A percentile compares a stretch with the other conserved stretches of the same genome.
Evolutionary conservation across 2,888 invertebrate genomes (phyloP).

Genomic region (Dryobotodes eremita): DNA sequence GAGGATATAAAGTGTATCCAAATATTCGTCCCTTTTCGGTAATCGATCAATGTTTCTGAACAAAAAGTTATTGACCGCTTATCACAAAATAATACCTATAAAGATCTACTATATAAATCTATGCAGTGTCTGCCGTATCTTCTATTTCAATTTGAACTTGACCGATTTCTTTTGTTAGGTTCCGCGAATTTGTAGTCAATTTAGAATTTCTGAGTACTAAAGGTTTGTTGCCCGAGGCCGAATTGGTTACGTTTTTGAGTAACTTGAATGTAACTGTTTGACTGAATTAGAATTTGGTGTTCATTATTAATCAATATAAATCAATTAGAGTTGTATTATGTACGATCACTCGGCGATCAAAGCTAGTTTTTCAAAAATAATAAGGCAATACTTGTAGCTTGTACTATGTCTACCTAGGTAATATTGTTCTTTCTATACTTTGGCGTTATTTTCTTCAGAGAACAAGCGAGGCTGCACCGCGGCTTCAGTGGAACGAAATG

Average conservation of each 20-base stretch:
- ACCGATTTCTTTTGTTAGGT: constrained; percentile 44
- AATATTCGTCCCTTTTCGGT: background rate
- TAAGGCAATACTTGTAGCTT: background rate
- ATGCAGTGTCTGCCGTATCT: constrained; percentile 16
- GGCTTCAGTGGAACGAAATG: constrained; percentile 78
- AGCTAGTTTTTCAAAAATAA: constrained; percentile 26
- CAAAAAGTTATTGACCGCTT: constrained; percentile 29
- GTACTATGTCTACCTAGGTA: background rate
- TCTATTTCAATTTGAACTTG: constrained; percentile 47
- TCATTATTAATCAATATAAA: background rate
- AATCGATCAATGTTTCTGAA: background rate
- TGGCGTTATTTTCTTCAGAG: constrained; percentile 43
- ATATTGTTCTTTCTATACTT: background rate
- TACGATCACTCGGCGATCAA: background rate
- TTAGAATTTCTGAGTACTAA: constrained; percentile 45
- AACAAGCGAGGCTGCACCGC: constrained; percentile 69
- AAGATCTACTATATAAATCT: background rate
- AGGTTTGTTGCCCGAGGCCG: constrained; percentile 25
- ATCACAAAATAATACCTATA: background rate
- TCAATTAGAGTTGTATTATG: no score
- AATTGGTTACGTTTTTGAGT: constrained; percentile 42
- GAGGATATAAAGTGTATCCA: background rate
- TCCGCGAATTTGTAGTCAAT: constrained; percentile 54
- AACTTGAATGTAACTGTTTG: constrained; percentile 37
- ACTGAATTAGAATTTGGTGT: constrained; percentile 7